Conservation (phyloP, 2,888 invertebrate species). For the Rhodophaea formosa region DNA sequence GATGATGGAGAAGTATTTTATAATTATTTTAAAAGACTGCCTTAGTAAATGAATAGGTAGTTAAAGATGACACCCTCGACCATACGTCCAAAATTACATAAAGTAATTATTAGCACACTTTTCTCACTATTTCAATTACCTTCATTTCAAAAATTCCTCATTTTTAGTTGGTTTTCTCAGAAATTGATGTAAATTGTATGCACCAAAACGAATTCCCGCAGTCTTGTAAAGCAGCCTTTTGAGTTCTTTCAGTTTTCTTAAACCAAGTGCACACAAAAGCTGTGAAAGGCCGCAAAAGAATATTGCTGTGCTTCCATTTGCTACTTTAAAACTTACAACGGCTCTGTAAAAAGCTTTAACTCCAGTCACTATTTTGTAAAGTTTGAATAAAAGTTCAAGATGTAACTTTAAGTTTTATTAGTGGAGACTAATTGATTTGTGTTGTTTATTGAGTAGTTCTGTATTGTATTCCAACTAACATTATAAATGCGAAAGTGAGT, state of each 20-base stretch:
- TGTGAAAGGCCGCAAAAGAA: not conserved
- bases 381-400: not conserved
- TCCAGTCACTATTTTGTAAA: not conserved
- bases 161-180: not conserved
- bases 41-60: too few relatives aligned
- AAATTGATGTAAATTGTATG: not conserved
- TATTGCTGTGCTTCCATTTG: not conserved
- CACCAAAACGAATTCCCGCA: not conserved
- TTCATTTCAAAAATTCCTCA: too few relatives aligned
- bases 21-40: too few relatives aligned
- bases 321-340: not conserved
- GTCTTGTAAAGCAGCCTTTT: not conserved
- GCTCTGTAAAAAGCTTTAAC: not conserved
- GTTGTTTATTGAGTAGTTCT: too few relatives aligned
- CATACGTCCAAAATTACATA: too few relatives aligned
- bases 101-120: too few relatives aligned
- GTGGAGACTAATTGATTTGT: not conserved
- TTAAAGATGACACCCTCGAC: too few relatives aligned
- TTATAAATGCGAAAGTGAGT: too few relatives aligned
- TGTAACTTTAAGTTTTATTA: not conserved
- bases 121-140: too few relatives aligned
- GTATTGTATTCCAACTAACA: too few relatives aligned
- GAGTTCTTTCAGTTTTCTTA: constrained; percentile 1
- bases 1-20: too few relatives aligned
- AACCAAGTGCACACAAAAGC: constrained; percentile 3